Conservation (phyloP, 2,888 invertebrate species). For the Apamea sordens region DNA sequence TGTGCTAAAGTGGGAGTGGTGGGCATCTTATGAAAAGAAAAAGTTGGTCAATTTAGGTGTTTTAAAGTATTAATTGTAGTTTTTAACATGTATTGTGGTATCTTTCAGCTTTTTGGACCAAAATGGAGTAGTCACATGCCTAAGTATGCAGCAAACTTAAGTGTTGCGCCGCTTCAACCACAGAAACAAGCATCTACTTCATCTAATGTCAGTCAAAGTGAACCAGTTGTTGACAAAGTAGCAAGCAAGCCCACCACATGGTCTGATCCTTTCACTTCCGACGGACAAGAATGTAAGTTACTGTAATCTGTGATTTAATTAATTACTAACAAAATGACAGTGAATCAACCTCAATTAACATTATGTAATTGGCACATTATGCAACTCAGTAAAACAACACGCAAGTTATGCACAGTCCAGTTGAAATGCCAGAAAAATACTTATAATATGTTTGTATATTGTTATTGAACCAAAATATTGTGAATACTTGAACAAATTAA, state of each 20-base stretch:
- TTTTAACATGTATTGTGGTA: neutral
- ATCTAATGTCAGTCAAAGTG: slow-evolving; percentile 67
- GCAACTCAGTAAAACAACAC: slow-evolving; percentile 63
- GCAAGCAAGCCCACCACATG: slow-evolving; percentile 75
- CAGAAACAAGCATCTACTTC: slow-evolving; percentile 91
- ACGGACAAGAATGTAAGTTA: slow-evolving; percentile 88
- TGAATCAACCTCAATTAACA: slow-evolving; percentile 55
- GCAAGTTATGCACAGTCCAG: slow-evolving; percentile 62
- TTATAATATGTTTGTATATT: slow-evolving; percentile 32
- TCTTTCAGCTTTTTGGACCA: slow-evolving; percentile 93
- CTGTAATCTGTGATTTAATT: slow-evolving; percentile 27
- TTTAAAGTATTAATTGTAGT: neutral
- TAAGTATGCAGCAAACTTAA: slow-evolving; percentile 96
- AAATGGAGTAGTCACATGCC: slow-evolving; percentile 95
- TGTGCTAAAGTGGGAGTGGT: neutral
- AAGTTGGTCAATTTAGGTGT: neutral
- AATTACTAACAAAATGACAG: slow-evolving; percentile 43
- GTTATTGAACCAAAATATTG: slow-evolving; percentile 43
- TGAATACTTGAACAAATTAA: slow-evolving; percentile 49
- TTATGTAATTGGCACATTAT: slow-evolving; percentile 63
- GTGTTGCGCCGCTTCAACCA: slow-evolving; percentile 94
- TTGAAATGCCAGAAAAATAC: slow-evolving; percentile 53
- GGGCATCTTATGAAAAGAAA: neutral
- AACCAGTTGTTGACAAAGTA: slow-evolving; percentile 74
- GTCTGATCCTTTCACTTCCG: slow-evolving; percentile 85